Conservation (phyloP, 2,888 invertebrate genomes). For the Pecten maximus region DNA sequence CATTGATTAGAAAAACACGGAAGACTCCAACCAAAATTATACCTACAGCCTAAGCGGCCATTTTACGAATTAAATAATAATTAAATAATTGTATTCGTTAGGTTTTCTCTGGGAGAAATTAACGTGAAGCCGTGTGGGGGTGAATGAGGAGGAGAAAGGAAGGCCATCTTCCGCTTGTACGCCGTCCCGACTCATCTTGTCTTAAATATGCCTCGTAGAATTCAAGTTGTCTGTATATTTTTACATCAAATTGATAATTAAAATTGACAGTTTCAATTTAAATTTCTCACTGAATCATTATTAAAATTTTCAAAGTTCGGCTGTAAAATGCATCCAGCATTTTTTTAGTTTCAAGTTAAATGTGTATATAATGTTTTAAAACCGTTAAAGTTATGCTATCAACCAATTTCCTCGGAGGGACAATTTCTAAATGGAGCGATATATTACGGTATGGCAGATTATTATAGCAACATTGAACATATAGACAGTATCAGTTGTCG, state of each 20-base stretch:
- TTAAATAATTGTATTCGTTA: slow-evolving; percentile 33
- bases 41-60: slow-evolving; percentile 7
- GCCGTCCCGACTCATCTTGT: background rate
- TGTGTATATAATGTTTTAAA: background rate
- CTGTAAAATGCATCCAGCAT: background rate
- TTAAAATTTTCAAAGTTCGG: background rate
- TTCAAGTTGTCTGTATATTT: background rate
- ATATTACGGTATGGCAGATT: too few relatives aligned
- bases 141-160: slow-evolving; percentile 10
- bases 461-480: too few relatives aligned
- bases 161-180: background rate
- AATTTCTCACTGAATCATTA: slow-evolving; percentile 5
- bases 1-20: background rate
- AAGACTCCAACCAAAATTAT: slow-evolving; percentile 30
- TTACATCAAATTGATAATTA: background rate
- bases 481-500: too few relatives aligned
- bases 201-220: background rate
- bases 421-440: background rate
- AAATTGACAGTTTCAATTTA: slow-evolving; percentile 18
- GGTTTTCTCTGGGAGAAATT: background rate
- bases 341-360: background rate
- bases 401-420: background rate
- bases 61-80: slow-evolving; percentile 32
- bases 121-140: background rate
- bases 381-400: background rate